These are phyloP conservation scores for Pycnonotus jocosus DNA, from an alignment of 2,113 vertebrate genomes.

Conservation along the genomic window DNA sequence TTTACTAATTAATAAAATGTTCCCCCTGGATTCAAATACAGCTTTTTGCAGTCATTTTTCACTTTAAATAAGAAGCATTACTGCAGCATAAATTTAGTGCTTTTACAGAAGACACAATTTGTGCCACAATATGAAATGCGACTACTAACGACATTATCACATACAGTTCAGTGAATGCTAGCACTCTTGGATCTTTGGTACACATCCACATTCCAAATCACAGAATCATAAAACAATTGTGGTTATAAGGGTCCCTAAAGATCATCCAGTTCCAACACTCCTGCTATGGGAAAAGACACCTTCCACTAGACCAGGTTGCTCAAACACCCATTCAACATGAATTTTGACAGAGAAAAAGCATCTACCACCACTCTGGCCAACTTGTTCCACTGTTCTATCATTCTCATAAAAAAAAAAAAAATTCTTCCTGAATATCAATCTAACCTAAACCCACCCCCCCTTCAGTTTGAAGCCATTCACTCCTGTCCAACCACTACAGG, in stretches of 20 bases:
- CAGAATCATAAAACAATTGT: background rate
- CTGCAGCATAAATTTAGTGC: background rate
- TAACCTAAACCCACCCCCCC: background rate
- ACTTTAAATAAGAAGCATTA: background rate
- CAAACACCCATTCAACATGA: background rate
- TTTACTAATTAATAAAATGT: background rate
- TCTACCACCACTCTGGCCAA: background rate
- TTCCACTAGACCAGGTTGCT: background rate
- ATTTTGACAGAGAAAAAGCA: background rate
- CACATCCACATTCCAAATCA: background rate
- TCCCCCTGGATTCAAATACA: background rate
- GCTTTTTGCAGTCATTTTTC: background rate
- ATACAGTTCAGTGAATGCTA: accelerated
- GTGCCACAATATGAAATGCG: background rate
- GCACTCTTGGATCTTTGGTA: background rate
- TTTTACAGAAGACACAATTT: background rate
- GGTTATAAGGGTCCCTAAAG: background rate
- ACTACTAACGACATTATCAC: background rate
- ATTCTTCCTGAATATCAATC: background rate
- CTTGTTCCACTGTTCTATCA: background rate
- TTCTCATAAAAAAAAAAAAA: background rate
- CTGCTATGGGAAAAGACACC: background rate
- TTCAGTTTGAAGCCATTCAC: background rate
- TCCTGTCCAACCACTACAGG: background rate
- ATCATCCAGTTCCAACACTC: background rate